A percentile compares a stretch with the other conserved stretches of the same genome.
Evolutionary conservation across 2,888 invertebrate genomes (phyloP).

Genomic region (Apotomis capreana): DNA sequence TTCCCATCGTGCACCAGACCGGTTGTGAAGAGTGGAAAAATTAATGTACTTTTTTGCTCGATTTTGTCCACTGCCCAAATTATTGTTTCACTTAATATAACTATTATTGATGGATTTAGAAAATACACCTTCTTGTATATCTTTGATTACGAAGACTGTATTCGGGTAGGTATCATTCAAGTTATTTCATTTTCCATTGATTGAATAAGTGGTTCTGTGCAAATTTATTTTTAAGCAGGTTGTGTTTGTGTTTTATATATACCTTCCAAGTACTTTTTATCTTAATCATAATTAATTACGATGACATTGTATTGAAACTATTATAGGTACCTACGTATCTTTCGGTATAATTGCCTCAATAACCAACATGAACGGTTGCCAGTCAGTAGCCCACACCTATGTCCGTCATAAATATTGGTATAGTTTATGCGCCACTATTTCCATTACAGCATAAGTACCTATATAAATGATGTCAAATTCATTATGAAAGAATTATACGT

Average conservation of each 20-base stretch:
- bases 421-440: slow-evolving; percentile 53
- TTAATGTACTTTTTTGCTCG: neutral
- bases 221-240: neutral
- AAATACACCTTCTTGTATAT: neutral
- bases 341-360: too few relatives aligned
- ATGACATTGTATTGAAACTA: neutral
- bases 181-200: neutral
- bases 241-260: too few relatives aligned
- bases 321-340: neutral
- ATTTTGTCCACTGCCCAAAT: neutral
- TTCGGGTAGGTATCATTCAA: neutral
- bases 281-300: neutral
- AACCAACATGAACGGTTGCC: neutral
- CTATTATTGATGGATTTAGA: slow-evolving; percentile 64
- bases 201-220: neutral
- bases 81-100: slow-evolving; percentile 42
- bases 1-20: too few relatives aligned
- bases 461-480: slow-evolving; percentile 53
- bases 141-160: slow-evolving; percentile 15
- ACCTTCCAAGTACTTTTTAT: too few relatives aligned
- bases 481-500: slow-evolving; percentile 54
- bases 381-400: slow-evolving; percentile 33
- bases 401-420: slow-evolving; percentile 66
- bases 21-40: neutral
- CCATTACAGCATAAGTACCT: slow-evolving; percentile 40